Base-by-base conservation (phyloP, 2,113 vertebrate species). In the Myocastor coypus region DNA sequence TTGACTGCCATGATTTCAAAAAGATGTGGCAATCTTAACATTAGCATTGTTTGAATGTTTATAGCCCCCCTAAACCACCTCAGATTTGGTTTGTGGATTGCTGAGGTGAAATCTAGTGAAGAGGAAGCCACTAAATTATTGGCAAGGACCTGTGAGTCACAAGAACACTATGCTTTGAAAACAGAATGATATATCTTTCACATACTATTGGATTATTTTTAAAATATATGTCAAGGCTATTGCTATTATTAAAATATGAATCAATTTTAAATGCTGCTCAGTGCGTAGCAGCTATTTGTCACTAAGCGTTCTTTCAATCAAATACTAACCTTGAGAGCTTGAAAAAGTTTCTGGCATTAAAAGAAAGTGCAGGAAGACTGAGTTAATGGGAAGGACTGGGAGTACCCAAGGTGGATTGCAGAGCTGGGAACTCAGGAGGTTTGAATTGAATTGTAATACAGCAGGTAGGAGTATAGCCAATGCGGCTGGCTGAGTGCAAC, bases 1-100 rank as follows among this genome's bases (percentile, higher is more conserved):
- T 30, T n/a, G 19, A 28, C 40, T 89, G 57, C 42, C 93, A 89
- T 83, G 32, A 16, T 69, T 94, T 95, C 46, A 86, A 89, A 93
- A 88, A 20, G 82, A 59, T 34, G 17, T 57, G 46, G 6, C 26
- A 59, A n/a, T 87, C 22, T 92, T 92, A 91, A 85, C 34, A 86
- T 37, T 78, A 69, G 26, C 16, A 89, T 64, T 78, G 13, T 42
- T 82, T 73, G 92, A 78, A 40, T 19, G 1, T 81, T 83, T 86
- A 50, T 1, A 24, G 61, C 40, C 50, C 50, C 59, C 46, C 83
- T 93, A 94, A 84, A 80, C 73, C 40, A 88, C 82, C 80, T 75
- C 34, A 85, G 52, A 42, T 82, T n/a, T 84, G 19, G 8, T n/a
- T 50, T 87, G n/a, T 52, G 37, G 30, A 24, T 42, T 86, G 52